These are phyloP conservation scores for Anoncus sp. DNA, from an alignment of 2,888 invertebrate species.

Conservation along the genomic window DNA sequence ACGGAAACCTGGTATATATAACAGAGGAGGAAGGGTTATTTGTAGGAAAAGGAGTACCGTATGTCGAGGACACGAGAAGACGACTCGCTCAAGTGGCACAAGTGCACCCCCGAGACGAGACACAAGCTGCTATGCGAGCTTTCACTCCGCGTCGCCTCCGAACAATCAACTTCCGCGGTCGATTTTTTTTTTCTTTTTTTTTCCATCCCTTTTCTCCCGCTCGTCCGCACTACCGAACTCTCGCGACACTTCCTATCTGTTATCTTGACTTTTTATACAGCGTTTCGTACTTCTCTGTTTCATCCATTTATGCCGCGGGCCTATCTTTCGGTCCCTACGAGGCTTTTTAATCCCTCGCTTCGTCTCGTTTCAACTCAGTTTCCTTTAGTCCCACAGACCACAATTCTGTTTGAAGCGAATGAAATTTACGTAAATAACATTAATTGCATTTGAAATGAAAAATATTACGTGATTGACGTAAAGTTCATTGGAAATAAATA, in stretches of 20 bases:
- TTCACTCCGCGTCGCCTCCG: conserved; percentile 35
- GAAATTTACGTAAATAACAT: neutral
- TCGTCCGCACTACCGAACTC: conserved; percentile 22
- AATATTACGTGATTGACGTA: neutral
- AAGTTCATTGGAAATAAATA: neutral
- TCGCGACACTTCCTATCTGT: neutral
- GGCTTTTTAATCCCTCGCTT: neutral
- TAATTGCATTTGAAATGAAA: no score
- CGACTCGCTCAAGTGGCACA: conserved; percentile 52
- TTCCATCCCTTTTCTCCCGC: conserved; percentile 10
- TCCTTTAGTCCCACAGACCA: neutral
- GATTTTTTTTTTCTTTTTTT: conserved; percentile 29
- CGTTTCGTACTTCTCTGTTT: conserved; percentile 21
- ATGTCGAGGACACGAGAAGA: conserved; percentile 55
- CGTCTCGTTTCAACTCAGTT: neutral
- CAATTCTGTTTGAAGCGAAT: neutral
- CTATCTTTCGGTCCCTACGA: conserved; percentile 17
- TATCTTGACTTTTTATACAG: conserved; percentile 10
- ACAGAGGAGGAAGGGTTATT: conserved; percentile 37
- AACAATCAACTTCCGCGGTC: conserved; percentile 59
- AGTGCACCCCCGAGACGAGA: conserved; percentile 58
- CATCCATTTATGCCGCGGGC: neutral
- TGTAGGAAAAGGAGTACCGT: conserved; percentile 45
- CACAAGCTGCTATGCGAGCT: conserved; percentile 38
- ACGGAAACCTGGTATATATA: conserved; percentile 17